These are phyloP conservation scores for Sorex fumeus DNA, from an alignment of 2,113 vertebrate species.

Conservation along the genomic window DNA sequence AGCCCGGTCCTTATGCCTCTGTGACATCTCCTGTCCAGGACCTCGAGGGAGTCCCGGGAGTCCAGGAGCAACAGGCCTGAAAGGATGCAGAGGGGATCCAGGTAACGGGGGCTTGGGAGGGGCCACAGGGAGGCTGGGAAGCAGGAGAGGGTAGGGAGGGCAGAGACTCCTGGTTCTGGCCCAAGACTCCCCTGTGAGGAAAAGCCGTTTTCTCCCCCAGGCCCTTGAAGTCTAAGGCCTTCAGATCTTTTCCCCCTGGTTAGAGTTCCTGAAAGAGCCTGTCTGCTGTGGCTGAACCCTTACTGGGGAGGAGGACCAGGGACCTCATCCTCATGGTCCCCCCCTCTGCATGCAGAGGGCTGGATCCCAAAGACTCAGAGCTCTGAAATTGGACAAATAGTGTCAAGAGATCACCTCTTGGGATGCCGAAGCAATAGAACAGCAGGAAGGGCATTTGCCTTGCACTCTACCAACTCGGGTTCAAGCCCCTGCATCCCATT, in stretches of 20 bases:
- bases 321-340: accelerated
- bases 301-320: not conserved
- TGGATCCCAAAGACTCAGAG: not conserved
- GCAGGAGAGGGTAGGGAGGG: not conserved
- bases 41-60: conserved; percentile 64
- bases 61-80: conserved; percentile 77
- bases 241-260: not conserved
- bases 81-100: conserved; percentile 85
- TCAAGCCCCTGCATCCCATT: too few species aligned
- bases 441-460: too few species aligned
- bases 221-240: not conserved
- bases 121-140: not conserved
- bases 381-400: not conserved
- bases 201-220: not conserved
- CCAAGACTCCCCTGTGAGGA: not conserved
- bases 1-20: not conserved
- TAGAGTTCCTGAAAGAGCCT: not conserved
- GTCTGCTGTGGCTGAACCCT: not conserved
- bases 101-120: conserved; percentile 69
- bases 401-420: not conserved
- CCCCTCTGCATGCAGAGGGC: not conserved
- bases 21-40: conserved; percentile 62
- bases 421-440: too few species aligned
- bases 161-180: not conserved
- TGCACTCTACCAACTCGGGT: too few species aligned